A percentile compares a stretch with the other conserved stretches of the same genome.
Evolutionary conservation across 2,113 vertebrate species (phyloP).

Genomic region (Neomonachus schauinslandi): DNA sequence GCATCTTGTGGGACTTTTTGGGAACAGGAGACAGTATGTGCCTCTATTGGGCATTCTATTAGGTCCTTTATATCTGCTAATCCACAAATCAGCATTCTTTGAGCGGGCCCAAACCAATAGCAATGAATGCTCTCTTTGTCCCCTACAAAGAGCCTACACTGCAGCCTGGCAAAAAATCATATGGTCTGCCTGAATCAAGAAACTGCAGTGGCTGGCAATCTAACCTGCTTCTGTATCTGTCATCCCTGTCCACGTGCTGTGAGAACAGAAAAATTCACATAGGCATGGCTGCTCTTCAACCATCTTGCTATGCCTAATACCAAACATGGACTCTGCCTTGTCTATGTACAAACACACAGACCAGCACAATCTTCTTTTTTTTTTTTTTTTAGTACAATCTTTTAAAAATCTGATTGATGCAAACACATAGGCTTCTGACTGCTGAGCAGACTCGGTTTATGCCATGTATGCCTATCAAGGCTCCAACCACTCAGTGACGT

Average conservation of each 20-base stretch:
- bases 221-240: not conserved
- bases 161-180: not conserved
- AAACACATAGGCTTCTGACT: not conserved
- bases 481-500: not conserved
- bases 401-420: not conserved
- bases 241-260: not conserved
- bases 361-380: not conserved
- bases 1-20: not conserved
- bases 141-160: not conserved
- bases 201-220: not conserved
- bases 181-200: not conserved
- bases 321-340: not conserved
- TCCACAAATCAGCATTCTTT: constrained; percentile 47
- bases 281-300: not conserved
- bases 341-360: not conserved
- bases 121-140: constrained; percentile 41
- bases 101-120: not conserved
- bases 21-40: not conserved
- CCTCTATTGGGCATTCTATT: not conserved
- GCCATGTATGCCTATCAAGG: not conserved
- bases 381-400: not conserved
- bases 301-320: not conserved
- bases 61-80: constrained; percentile 15
- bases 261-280: not conserved
- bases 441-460: not conserved